A percentile compares a stretch with the other conserved stretches of the same genome.
These are phyloP conservation scores for Luscinia luscinia DNA, from an alignment of 2,797 vertebrate genomes.

Conservation along the genomic window DNA sequence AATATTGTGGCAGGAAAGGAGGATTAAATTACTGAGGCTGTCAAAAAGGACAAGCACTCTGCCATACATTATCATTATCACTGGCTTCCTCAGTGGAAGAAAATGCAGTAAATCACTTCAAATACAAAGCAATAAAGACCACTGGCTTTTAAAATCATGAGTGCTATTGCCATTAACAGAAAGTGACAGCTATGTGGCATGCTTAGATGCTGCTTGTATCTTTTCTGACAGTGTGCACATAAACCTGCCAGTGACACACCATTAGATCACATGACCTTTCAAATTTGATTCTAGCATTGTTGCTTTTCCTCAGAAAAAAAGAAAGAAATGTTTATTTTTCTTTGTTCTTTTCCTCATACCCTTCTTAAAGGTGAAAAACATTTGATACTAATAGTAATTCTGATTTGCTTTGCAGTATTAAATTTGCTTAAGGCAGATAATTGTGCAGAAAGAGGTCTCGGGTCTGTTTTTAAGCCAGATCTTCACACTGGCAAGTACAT, in stretches of 20 bases:
- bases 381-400: neutral
- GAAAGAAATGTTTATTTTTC: neutral
- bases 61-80: conserved; percentile 86
- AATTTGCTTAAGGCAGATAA: conserved; percentile 82
- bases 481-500: conserved; percentile 79
- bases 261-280: conserved; percentile 76
- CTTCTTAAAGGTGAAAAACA: conserved; percentile 1
- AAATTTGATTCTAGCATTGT: conserved; percentile 65
- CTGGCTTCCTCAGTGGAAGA: conserved; percentile 81
- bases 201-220: conserved; percentile 76
- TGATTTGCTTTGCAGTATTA: conserved; percentile 77
- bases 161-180: conserved; percentile 85
- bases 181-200: conserved; percentile 78
- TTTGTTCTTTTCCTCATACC: conserved; percentile 17
- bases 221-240: conserved; percentile 70
- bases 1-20: conserved; percentile 72
- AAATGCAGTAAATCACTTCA: conserved; percentile 84
- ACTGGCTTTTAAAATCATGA: conserved; percentile 78
- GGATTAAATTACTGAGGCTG: conserved; percentile 86
- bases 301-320: conserved; percentile 42
- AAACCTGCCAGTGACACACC: conserved; percentile 80
- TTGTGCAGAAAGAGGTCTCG: conserved; percentile 77
- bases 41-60: conserved; percentile 84
- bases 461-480: conserved; percentile 75
- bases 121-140: conserved; percentile 78